Conservation (phyloP, 2,113 vertebrate genomes). For the Anthoscopus minutus region DNA sequence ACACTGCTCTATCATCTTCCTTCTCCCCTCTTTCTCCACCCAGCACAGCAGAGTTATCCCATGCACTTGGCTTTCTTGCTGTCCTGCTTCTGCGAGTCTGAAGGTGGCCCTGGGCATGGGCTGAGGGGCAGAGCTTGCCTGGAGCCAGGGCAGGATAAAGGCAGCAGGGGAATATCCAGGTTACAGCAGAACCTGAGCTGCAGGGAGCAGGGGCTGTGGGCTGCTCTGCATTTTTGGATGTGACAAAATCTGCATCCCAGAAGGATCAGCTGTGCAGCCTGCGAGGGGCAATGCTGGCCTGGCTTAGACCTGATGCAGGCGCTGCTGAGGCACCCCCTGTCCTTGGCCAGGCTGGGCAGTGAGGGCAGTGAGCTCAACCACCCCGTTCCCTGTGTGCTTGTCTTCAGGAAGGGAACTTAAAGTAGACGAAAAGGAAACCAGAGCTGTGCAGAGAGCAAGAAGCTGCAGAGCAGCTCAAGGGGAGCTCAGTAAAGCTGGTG, state of each 20-base stretch:
- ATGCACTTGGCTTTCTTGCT: not conserved
- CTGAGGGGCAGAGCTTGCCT: not conserved
- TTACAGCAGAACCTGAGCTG: not conserved
- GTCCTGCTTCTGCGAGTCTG: too few relatives aligned
- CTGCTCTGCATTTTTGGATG: not conserved
- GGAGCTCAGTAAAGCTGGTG: not conserved
- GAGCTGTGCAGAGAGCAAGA: not conserved
- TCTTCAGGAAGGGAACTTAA: not conserved
- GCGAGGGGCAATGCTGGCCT: rapidly evolving
- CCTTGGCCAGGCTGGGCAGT: not conserved
- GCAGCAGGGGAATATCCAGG: not conserved
- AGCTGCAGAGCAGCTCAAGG: not conserved
- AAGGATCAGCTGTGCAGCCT: not conserved
- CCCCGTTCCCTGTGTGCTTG: rapidly evolving
- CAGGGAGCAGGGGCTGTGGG: not conserved
- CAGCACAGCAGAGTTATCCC: not conserved
- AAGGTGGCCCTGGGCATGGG: not conserved
- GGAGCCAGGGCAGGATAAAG: not conserved
- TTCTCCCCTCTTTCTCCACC: not conserved
- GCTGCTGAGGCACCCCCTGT: not conserved
- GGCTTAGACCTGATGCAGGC: not conserved
- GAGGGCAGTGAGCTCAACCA: not conserved
- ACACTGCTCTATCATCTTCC: not conserved
- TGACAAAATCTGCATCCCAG: not conserved
- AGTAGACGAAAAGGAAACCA: not conserved